phyloP scores from a whole-genome alignment of 2,797 vertebrate species.

The Enteromius unitaeniatus region DNA sequence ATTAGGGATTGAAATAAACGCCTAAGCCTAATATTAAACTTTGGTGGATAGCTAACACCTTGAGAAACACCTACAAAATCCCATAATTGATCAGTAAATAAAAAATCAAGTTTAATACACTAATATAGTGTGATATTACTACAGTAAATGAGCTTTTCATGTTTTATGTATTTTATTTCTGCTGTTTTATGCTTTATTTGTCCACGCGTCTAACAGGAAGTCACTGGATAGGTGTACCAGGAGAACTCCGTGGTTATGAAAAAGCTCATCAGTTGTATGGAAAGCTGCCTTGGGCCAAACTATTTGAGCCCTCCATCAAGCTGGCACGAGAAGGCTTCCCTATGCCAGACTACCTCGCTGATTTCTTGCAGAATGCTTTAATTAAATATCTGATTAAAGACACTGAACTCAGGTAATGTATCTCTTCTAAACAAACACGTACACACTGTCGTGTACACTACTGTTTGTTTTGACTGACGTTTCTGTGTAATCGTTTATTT shows the following conservation, averaged over 20 bases:
- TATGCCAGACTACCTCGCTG: slow-evolving; percentile 66
- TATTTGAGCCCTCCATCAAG: slow-evolving; percentile 81
- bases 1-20: background rate
- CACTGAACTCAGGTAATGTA: slow-evolving; percentile 72
- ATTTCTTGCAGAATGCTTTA: fast-evolving
- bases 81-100: too few species aligned
- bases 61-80: background rate
- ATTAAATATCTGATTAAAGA: slow-evolving; percentile 18
- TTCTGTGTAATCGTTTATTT: slow-evolving; percentile 14
- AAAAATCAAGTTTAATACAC: background rate
- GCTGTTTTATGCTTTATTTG: background rate
- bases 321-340: slow-evolving; percentile 87
- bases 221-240: slow-evolving; percentile 88
- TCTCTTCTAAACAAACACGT: slow-evolving; percentile 1
- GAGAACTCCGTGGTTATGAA: slow-evolving; percentile 90
- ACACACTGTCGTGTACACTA: background rate
- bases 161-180: background rate
- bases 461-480: slow-evolving; percentile 2
- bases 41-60: background rate
- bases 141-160: background rate
- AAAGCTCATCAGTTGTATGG: slow-evolving; percentile 83
- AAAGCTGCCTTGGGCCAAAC: slow-evolving; percentile 76
- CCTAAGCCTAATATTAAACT: background rate
- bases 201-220: slow-evolving; percentile 63
- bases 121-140: background rate